Percentiles rank a stretch among this genome's conserved stretches.
Conservation (phyloP, 2,113 vertebrate genomes). For the Lasiurus borealis region DNA sequence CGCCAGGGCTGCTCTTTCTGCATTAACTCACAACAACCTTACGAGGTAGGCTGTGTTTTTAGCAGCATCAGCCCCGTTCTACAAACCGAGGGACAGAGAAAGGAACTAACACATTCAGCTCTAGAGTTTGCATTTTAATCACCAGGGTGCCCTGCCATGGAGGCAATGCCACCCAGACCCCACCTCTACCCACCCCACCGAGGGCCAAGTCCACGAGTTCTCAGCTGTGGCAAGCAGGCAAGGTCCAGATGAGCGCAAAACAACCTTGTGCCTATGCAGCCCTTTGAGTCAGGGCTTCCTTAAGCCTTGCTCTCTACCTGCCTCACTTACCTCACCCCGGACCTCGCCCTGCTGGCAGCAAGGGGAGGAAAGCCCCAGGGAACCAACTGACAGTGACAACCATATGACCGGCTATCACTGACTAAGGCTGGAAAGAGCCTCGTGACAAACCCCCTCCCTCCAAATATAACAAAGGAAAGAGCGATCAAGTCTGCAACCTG, state of each 20-base stretch:
- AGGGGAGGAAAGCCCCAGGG: background rate
- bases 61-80: background rate
- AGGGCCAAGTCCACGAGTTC: background rate
- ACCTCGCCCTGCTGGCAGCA: background rate
- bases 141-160: too few species aligned
- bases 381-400: background rate
- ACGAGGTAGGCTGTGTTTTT: background rate
- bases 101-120: background rate
- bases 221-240: background rate
- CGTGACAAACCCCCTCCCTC: background rate
- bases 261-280: too few species aligned
- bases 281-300: background rate
- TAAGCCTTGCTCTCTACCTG: background rate
- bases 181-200: background rate
- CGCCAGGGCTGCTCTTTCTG: too few species aligned
- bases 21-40: background rate
- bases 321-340: background rate
- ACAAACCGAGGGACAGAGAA: background rate
- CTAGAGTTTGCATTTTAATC: background rate
- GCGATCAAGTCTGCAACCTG: too few species aligned
- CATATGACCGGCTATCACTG: background rate
- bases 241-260: background rate
- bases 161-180: background rate
- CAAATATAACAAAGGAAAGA: background rate
- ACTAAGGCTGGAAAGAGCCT: background rate